Percentiles rank a stretch among this genome's conserved stretches.
These are phyloP conservation scores for Ochotona curzoniae DNA, from an alignment of 2,113 vertebrate species.

Conservation along the genomic window DNA sequence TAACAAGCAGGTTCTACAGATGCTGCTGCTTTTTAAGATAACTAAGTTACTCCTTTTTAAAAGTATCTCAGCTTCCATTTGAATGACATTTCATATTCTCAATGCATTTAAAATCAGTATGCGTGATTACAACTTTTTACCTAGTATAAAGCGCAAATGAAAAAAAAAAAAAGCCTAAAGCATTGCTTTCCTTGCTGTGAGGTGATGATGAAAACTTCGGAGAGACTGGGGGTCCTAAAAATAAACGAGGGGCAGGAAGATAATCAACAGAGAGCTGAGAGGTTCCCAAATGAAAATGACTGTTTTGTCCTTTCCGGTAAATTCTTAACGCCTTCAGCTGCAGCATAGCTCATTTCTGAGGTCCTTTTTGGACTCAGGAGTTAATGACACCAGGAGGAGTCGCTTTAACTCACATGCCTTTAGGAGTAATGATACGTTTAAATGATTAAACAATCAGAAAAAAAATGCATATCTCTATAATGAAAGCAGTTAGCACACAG, in stretches of 20 bases:
- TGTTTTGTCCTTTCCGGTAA: conserved; percentile 72
- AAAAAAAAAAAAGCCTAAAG: conserved; percentile 33
- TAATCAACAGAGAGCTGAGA: conserved; percentile 59
- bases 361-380: conserved; percentile 81
- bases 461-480: conserved; percentile 83
- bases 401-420: conserved; percentile 85
- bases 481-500: conserved; percentile 84
- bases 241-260: conserved; percentile 71
- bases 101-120: conserved; percentile 40
- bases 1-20: background rate
- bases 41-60: conserved; percentile 11
- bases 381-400: conserved; percentile 84
- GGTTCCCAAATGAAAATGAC: conserved; percentile 73
- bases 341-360: conserved; percentile 81
- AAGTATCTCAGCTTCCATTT: conserved; percentile 22
- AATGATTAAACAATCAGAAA: conserved; percentile 88
- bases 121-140: conserved; percentile 44
- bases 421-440: conserved; percentile 87
- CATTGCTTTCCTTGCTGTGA: conserved; percentile 32
- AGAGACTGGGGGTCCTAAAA: conserved; percentile 72
- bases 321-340: conserved; percentile 73
- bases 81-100: conserved; percentile 21
- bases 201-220: conserved; percentile 55
- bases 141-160: conserved; percentile 14
- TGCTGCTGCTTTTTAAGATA: conserved; percentile 5